Evolutionary conservation across 2,113 vertebrate species (phyloP).

Genomic region (Leucoraja erinaceus): DNA sequence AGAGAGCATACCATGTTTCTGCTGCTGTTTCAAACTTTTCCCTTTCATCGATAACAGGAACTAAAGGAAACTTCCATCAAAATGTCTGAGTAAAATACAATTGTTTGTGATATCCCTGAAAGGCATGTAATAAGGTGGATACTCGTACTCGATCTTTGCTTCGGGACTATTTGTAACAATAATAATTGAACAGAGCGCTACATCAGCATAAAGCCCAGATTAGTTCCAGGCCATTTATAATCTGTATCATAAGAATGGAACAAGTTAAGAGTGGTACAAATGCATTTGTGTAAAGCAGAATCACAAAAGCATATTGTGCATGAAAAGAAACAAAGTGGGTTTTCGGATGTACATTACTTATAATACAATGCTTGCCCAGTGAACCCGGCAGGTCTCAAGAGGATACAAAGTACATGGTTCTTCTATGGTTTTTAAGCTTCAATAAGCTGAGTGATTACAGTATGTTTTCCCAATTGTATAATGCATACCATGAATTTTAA

Average conservation of each 20-base stretch:
- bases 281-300: background rate
- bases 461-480: constrained; percentile 12
- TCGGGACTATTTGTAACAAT: background rate
- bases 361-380: background rate
- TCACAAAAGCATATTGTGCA: background rate
- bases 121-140: background rate
- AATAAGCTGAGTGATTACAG: constrained; percentile 13
- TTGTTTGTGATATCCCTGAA: background rate
- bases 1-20: background rate
- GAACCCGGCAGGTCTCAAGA: background rate
- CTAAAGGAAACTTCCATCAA: background rate
- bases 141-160: background rate
- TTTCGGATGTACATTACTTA: background rate
- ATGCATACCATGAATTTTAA: background rate
- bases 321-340: background rate
- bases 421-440: background rate
- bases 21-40: background rate
- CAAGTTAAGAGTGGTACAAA: background rate
- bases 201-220: background rate
- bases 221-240: background rate
- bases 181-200: background rate
- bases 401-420: background rate
- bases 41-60: background rate
- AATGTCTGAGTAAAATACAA: background rate
- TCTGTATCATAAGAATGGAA: background rate